These are phyloP conservation scores for Neoarius graeffei DNA, from an alignment of 2,113 vertebrate species.

Conservation along the genomic window DNA sequence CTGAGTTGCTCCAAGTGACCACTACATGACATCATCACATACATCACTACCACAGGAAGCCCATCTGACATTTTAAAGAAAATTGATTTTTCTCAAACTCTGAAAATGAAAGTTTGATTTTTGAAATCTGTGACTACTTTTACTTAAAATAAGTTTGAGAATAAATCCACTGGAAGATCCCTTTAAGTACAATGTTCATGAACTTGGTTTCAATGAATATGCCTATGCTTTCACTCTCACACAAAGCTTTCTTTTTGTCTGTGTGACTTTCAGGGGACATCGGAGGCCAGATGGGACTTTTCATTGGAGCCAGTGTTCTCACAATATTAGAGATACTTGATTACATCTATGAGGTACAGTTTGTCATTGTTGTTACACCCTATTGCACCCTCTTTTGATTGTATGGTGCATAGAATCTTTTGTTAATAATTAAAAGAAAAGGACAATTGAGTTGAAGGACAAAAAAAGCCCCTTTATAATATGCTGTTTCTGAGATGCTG, in stretches of 20 bases:
- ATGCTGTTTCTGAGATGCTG: neutral
- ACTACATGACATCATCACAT: no score
- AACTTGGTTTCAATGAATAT: neutral
- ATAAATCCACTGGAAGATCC: no score
- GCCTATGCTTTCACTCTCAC: neutral
- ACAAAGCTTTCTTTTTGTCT: slow-evolving; percentile 19
- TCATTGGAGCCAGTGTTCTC: slow-evolving; percentile 78
- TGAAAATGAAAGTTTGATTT: no score
- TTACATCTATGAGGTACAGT: slow-evolving; percentile 74
- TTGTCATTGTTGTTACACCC: slow-evolving; percentile 16
- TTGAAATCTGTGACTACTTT: no score
- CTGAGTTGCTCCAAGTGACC: no score
- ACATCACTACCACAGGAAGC: no score
- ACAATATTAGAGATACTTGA: slow-evolving; percentile 75
- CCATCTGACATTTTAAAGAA: no score
- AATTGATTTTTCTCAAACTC: no score
- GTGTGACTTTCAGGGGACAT: slow-evolving; percentile 69
- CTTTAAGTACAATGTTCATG: no score
- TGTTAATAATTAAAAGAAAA: neutral
- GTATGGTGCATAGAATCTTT: neutral
- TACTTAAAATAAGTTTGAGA: no score
- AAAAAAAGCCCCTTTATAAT: neutral
- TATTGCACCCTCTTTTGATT: neutral
- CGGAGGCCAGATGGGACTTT: slow-evolving; percentile 77
- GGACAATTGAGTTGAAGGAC: neutral